Evolutionary conservation across 2,113 vertebrate genomes (phyloP).

Genomic region (Lophius piscatorius): DNA sequence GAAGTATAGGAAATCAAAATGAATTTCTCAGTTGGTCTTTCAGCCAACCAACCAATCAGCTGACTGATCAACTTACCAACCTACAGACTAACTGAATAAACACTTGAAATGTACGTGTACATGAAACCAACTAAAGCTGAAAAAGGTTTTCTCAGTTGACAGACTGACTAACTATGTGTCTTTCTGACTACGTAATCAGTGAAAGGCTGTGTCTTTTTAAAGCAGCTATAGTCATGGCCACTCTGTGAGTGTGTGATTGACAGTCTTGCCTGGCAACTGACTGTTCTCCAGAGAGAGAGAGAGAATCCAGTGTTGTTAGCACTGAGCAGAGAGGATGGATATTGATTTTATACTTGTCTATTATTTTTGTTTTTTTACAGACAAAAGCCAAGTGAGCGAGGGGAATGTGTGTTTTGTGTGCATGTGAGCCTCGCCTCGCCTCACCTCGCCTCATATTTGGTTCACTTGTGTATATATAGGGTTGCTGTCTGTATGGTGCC

Average conservation of each 20-base stretch:
- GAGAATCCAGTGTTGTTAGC: conserved; percentile 64
- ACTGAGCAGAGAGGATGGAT: conserved; percentile 61
- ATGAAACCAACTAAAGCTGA: conserved; percentile 6
- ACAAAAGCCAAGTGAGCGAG: conserved; percentile 43
- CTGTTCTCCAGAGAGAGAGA: conserved; percentile 36
- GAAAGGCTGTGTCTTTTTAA: conserved; percentile 56
- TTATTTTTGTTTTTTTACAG: conserved; percentile 73
- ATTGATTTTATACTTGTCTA: conserved; percentile 74
- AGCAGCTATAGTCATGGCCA: conserved; percentile 34
- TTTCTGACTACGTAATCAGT: conserved; percentile 53
- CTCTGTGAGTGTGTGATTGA: conserved; percentile 53
- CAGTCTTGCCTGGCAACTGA: conserved; percentile 66
- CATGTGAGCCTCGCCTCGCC: neutral
- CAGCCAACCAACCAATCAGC: neutral
- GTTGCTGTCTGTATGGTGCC: conserved; percentile 33
- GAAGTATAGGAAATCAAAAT: too few species aligned
- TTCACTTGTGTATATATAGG: conserved; percentile 18
- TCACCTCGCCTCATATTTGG: conserved; percentile 17
- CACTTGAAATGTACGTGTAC: neutral
- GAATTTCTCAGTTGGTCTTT: neutral
- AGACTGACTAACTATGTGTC: conserved; percentile 48
- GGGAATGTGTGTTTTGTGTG: conserved; percentile 8
- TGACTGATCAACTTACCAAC: neutral
- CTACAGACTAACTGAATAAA: conserved; percentile 14
- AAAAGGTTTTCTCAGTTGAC: conserved; percentile 12